Conservation (phyloP, 2,888 invertebrate species). For the Andricus quercusramuli region DNA sequence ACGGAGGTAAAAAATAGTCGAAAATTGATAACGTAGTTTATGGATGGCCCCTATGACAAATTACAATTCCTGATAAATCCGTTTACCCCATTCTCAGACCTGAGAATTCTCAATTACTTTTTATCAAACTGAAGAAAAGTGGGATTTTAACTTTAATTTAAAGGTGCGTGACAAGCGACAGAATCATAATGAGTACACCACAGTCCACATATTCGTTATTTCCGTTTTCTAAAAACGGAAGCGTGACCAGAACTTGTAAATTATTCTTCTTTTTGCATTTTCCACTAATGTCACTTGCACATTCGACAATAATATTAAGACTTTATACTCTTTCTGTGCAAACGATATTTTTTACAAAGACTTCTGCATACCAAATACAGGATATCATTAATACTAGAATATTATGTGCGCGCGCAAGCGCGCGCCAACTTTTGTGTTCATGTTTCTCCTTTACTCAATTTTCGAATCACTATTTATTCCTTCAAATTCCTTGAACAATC, state of each 20-base stretch:
- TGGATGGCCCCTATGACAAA: no score
- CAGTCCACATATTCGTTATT: not conserved
- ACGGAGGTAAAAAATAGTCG: no score
- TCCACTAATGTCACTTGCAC: not conserved
- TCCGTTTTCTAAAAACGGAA: not conserved
- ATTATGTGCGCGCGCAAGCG: no score
- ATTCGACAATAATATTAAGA: slow-evolving; percentile 19
- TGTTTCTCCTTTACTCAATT: no score
- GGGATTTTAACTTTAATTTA: slow-evolving; percentile 2
- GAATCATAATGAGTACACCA: not conserved
- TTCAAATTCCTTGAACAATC: no score
- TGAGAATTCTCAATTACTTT: not conserved
- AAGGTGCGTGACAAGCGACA: slow-evolving; percentile 11
- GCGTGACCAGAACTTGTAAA: not conserved
- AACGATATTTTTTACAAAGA: not conserved
- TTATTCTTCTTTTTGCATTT: not conserved
- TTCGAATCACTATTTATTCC: no score
- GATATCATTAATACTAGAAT: no score
- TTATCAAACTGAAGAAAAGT: not conserved
- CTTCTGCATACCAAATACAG: not conserved
- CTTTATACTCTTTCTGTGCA: slow-evolving; percentile 5
- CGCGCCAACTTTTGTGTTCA: no score
- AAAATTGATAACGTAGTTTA: no score
- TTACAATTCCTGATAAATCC: no score
- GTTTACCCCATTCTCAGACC: no score